phyloP scores from a whole-genome alignment of 2,888 invertebrate species.

The Galerucella nymphaeae region DNA sequence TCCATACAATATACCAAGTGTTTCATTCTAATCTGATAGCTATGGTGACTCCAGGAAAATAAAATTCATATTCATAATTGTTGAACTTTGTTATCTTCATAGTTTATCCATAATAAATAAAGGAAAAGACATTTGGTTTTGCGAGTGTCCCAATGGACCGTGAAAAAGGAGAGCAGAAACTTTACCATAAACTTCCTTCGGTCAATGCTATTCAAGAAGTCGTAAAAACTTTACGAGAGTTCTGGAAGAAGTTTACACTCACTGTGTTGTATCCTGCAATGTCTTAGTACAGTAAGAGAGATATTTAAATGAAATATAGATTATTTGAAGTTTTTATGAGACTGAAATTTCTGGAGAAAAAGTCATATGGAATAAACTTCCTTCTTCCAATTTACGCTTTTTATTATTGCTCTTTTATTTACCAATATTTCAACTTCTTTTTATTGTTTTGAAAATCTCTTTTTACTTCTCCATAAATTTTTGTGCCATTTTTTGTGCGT shows the following conservation, averaged over 20 bases:
- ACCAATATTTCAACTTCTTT: too few species aligned
- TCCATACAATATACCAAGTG: too few species aligned
- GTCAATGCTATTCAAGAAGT: slow-evolving; percentile 21
- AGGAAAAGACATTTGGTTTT: slow-evolving; percentile 30
- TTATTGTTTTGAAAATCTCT: too few species aligned
- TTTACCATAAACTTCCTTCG: slow-evolving; percentile 31
- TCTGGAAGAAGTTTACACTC: slow-evolving; percentile 24
- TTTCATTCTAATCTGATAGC: too few species aligned
- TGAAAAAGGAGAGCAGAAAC: slow-evolving; percentile 7
- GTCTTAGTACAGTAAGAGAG: not conserved
- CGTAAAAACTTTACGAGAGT: slow-evolving; percentile 35
- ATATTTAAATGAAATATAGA: not conserved
- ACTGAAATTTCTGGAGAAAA: not conserved
- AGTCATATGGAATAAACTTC: not conserved
- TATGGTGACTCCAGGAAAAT: too few species aligned
- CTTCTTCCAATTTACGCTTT: too few species aligned
- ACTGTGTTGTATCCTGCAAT: not conserved
- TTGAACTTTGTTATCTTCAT: slow-evolving; percentile 24
- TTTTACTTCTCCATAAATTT: too few species aligned
- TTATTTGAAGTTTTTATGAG: not conserved
- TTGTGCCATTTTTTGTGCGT: too few species aligned
- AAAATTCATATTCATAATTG: too few species aligned
- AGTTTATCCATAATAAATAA: slow-evolving; percentile 30
- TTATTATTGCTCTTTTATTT: too few species aligned
- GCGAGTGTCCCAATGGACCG: slow-evolving; percentile 17